Evolutionary conservation across 2,888 invertebrate species (phyloP), one percentile per base, ranked within the genome.

Genomic region (Drosophila nr. medialis): DNA sequence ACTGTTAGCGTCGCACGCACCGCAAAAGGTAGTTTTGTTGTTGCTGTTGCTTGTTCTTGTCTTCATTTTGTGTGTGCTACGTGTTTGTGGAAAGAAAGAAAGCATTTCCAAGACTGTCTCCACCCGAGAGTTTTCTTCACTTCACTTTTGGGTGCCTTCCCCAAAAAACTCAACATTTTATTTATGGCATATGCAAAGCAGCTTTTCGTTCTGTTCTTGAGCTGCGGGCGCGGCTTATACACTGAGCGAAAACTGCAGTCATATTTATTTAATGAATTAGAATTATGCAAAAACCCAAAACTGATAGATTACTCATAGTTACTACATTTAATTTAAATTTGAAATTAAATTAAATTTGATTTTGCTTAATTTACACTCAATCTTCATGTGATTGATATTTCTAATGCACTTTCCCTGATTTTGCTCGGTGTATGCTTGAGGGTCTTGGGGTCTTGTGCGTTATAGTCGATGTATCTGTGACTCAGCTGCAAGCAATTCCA

Each of bases 181-280:
- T 89, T 82, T 87, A 82, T 90, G 72, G 70, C 64, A 56, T 86
- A 90, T 86, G 85, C 85, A 89, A 89, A 86, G 90, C 71, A 83
- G 81, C 84, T 83, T 86, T 60, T 49, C 29, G 56, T 49, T 60
- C 68, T 64, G 70, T 74, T 64, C 60, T 64, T 54, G 30, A 64
- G 82, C 65, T 71, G 63, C 76, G 72, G 80, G 83, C 50, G 73
- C 69, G 72, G 62, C 68, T 54, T 36, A 4, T 49, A 10, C 58
- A 67, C 59, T 64, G 49, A 49, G 45, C 38, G 45, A 64, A 77
- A 75, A 0, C 24, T 45, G 45, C 15, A 8, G 8, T 45, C 45
- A 24, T 4, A 45, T 45, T 6, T 13, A 7, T 7, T 13, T 13
- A 6, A 21, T 21, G 3, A 13, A 21, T 5, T n/a, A n/a, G 2